A percentile compares a stretch with the other conserved stretches of the same genome.
phyloP scores from a whole-genome alignment of 2,888 invertebrate genomes.

The Heliconius charithonia region DNA sequence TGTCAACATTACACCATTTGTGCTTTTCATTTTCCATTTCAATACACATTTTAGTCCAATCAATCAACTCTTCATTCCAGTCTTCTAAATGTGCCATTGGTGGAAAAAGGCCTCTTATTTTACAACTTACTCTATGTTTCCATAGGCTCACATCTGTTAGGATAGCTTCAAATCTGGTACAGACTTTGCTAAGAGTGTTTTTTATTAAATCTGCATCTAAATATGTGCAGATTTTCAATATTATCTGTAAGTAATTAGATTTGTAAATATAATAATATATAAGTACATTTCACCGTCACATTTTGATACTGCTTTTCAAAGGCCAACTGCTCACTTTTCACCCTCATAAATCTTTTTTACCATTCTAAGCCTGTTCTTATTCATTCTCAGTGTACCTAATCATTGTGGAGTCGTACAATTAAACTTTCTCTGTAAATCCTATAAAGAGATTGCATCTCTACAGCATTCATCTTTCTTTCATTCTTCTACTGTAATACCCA shows the following conservation, averaged over 20 bases:
- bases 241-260: constrained; percentile 73
- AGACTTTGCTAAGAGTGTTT: constrained; percentile 80
- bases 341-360: no score
- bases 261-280: constrained; percentile 24
- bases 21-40: constrained; percentile 83
- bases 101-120: constrained; percentile 70
- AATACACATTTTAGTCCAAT: constrained; percentile 84
- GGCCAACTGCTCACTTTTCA: no score
- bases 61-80: constrained; percentile 70
- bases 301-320: no score
- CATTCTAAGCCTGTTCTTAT: no score
- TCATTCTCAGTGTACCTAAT: no score
- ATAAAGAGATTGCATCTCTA: no score
- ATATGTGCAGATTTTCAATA: constrained; percentile 85
- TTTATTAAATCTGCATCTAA: constrained; percentile 83
- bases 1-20: constrained; percentile 80
- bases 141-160: constrained; percentile 83
- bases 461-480: no score
- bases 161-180: constrained; percentile 82
- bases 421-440: no score
- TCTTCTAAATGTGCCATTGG: constrained; percentile 66
- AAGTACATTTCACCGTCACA: neutral
- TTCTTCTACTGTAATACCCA: no score
- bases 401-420: no score
- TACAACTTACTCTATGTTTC: constrained; percentile 80